Evolutionary conservation across 1,140 invertebrate genomes (phyloP), one percentile per base, ranked within the genome.

Genomic region (Halotydeus destructor): DNA sequence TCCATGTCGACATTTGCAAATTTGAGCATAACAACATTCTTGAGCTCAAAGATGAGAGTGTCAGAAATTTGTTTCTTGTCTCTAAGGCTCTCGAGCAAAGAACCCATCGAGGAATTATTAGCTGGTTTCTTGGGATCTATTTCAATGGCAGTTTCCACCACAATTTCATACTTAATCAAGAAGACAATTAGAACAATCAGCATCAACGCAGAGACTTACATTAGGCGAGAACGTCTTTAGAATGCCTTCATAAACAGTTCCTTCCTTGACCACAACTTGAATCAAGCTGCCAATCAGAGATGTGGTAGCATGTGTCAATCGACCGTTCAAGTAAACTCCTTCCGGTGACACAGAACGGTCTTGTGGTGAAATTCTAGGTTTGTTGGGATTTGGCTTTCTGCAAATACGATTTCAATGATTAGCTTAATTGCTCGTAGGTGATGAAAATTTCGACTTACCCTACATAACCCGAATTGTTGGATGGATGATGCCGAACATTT

Each of bases 291-390:
- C 81, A 40, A 85, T 74, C 55, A 81, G 71, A 51, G 72, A 71
- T 44, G 78, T 78, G 53, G 75, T 71, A 18, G 77, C 72, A 64
- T 84, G 77, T 75, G 84, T 82, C 58, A 83, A 81, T 57, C 75
- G 71, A 45, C 71, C 67, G 67, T 86, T 85, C 50, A 72, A 77
- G 58, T 85, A 86, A 23, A 85, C 72, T 44, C 81, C 82, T 56
- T 84, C 79, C 19, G 32, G 31, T 22, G 37, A 25, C 11, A 23
- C 18, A 14, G 37, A n/a, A n/a, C n/a, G n/a, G n/a, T n/a, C n/a
- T n/a, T n/a, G n/a, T n/a, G n/a, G n/a, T n/a, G n/a, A n/a, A n/a
- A n/a, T n/a, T n/a, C n/a, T n/a, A n/a, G n/a, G n/a, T n/a, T n/a
- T n/a, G n/a, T n/a, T n/a, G n/a, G n/a, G n/a, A n/a, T n/a, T n/a